Evolutionary conservation across 1,140 invertebrate species (phyloP), one percentile per base, ranked within the genome.

Genomic region (Hermetia illucens): DNA sequence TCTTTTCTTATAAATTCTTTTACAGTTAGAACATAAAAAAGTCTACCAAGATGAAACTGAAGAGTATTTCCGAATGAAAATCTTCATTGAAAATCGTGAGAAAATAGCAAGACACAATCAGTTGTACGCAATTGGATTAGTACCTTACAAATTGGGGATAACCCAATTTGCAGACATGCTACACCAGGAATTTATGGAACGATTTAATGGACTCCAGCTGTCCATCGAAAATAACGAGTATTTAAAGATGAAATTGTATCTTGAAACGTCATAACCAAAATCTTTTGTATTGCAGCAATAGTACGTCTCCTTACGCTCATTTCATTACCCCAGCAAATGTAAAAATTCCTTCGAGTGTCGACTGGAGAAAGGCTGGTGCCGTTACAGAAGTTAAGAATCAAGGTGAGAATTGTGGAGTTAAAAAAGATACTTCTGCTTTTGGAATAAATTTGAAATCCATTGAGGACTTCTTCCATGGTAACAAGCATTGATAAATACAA

Each of bases 141-240:
- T 72, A 24, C 42, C 58, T 0, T 81, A 63, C 45, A 68, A 65
- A 49, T 35, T 79, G 25, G 64, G 48, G n/a, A 53, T 82, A 46
- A 83, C 82, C 48, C 65, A 79, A 44, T 82, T 69, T 52, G 70
- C 70, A 36, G 79, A 82, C 57, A 60, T 79, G 71, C 61, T 79
- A 17, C 70, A 69, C 50, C 70, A 79, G 46, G 80, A 83, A 53
- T 78, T 82, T 52, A 49, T 73, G 3, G 46, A 61, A 27, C 68
- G 58, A 13, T 63, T 86, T 56, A 89, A 88, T 62, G 85, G 85
- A 10, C 87, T 75, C 51, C 82, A 82, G 49, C 65, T n/a, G n/a
- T n/a, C n/a, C n/a, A n/a, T n/a, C n/a, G n/a, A n/a, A n/a, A n/a
- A n/a, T n/a, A n/a, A n/a, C n/a, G n/a, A n/a, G n/a, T n/a, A n/a